These are phyloP conservation scores for Malacoraja senta DNA, from an alignment of 2,797 vertebrate species.

Conservation along the genomic window DNA sequence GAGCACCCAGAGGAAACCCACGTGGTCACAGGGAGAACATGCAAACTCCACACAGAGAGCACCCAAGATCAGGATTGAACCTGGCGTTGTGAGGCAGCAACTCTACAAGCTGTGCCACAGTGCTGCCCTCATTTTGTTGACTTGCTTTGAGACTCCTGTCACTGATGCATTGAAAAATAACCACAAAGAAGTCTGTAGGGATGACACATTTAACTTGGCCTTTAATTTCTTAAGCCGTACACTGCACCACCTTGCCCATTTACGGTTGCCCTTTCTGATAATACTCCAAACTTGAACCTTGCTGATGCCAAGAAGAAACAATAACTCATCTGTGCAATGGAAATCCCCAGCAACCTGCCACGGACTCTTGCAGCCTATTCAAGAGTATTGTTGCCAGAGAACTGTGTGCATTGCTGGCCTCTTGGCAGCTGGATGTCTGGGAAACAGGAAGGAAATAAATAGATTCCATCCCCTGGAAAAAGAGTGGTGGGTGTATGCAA, in stretches of 20 bases:
- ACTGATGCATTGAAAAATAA: neutral
- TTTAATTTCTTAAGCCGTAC: neutral
- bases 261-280: neutral
- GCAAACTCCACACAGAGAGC: too few species aligned
- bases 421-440: neutral
- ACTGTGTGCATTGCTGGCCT: neutral
- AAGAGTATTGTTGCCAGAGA: neutral
- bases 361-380: neutral
- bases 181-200: neutral
- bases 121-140: neutral
- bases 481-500: too few species aligned
- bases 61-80: too few species aligned
- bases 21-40: too few species aligned
- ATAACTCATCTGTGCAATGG: neutral
- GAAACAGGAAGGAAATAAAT: neutral
- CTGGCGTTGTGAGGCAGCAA: too few species aligned
- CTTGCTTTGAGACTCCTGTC: neutral
- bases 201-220: neutral
- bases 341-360: neutral
- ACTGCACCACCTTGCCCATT: neutral
- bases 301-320: neutral
- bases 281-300: neutral
- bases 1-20: too few species aligned
- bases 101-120: too few species aligned
- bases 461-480: neutral